Base-by-base conservation (phyloP, 2,113 vertebrate genomes). In the Terrapene triunguis region DNA sequence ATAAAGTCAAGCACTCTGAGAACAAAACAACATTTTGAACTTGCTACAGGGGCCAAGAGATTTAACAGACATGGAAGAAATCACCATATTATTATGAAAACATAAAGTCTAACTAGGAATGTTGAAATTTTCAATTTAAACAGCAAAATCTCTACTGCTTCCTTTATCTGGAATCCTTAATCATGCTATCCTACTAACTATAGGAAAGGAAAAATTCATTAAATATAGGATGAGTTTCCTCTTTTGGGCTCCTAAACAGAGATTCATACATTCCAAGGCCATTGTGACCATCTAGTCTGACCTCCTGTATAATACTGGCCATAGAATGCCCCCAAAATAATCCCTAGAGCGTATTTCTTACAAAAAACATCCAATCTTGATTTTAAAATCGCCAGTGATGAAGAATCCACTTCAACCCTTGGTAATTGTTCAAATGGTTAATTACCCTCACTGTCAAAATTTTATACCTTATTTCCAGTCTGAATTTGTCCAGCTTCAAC, bases 1-100 rank as follows among this genome's bases (percentile, higher is more conserved):
- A 54, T 53, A 42, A 50, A 89, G 88, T 82, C 86, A 85, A 89
- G 93, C 50, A 51, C n/a, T 92, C 22, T 44, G 85, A 96, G 88
- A 95, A 19, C 86, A 88, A 22, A 38, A 10, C 88, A 89, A 54
- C n/a, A 78, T 32, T 81, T 27, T 76, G 38, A 82, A 11, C 85
- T 82, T 93, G 81, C 76, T 82, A 14, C 2, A 27, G 44, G 29
- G 80, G 87, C 44, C 5, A 53, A 81, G 76, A 57, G n/a, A n/a
- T 2, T 19, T 55, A 80, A n/a, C 50, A 81, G 80, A 81, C 35
- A 69, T 81, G 89, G 8, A 78, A 62, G 81, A 82, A 22, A 35
- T 80, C n/a, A 35, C 48, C 14, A 7, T 44, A 42, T 82, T 80
- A 17, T 48, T 2, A 84, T 47, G 35, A 82, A 91, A 89, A 90